Conservation (phyloP, 2,888 invertebrate species). For the Aspidiotus rigidus region DNA sequence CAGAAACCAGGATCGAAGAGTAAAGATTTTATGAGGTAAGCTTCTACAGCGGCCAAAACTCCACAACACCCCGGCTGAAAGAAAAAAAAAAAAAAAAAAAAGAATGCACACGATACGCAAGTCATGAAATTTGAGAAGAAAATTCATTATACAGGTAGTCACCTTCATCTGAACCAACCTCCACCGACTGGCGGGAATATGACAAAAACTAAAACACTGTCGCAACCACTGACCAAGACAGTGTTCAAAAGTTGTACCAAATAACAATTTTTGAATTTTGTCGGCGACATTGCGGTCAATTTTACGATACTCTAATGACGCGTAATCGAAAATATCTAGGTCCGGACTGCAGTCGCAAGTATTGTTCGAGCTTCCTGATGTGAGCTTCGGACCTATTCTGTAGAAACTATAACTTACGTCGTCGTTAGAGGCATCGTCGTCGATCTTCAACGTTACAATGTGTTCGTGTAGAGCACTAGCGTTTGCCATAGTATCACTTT, state of each 20-base stretch:
- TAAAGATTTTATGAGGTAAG: conserved; percentile 45
- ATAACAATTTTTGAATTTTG: conserved; percentile 15
- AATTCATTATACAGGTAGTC: background rate
- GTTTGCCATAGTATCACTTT: conserved; percentile 26
- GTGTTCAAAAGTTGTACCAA: conserved; percentile 11
- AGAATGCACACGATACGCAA: background rate
- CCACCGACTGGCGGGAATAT: conserved; percentile 25
- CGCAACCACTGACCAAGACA: conserved; percentile 16
- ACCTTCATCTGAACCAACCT: conserved; percentile 23
- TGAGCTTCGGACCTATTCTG: conserved; percentile 21
- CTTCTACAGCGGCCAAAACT: conserved; percentile 48
- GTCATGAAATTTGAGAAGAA: background rate
- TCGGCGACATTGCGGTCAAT: background rate
- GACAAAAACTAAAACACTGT: conserved; percentile 26
- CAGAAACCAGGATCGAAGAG: conserved; percentile 41
- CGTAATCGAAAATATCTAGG: conserved; percentile 1
- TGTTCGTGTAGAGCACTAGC: conserved; percentile 8
- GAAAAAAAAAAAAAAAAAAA: background rate
- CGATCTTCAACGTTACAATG: conserved; percentile 24
- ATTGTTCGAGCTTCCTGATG: conserved; percentile 19
- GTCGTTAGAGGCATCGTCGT: conserved; percentile 17
- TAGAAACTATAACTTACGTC: conserved; percentile 21
- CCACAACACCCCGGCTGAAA: conserved; percentile 48
- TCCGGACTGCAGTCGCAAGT: conserved; percentile 14
- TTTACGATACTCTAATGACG: conserved; percentile 10